Evolutionary conservation across 2,797 vertebrate species (phyloP).

Genomic region (Gobio occitaniae): DNA sequence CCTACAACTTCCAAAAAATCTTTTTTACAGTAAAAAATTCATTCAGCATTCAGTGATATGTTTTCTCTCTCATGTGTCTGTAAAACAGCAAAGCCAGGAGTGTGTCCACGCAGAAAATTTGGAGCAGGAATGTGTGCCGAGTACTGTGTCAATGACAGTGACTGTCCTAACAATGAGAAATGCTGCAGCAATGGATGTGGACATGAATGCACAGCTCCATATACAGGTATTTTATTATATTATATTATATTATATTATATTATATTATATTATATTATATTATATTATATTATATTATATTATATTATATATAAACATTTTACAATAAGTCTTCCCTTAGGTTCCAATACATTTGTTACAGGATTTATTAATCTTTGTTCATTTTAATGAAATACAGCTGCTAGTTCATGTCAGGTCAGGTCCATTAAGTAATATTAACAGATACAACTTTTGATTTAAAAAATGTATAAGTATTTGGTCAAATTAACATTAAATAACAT

Average conservation of each 20-base stretch:
- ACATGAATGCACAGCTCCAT: constrained; percentile 70
- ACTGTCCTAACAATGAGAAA: constrained; percentile 73
- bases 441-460: background rate
- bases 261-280: background rate
- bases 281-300: background rate
- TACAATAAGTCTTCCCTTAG: background rate
- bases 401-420: background rate
- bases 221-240: constrained; percentile 66
- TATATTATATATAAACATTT: background rate
- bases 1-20: background rate
- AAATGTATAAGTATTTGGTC: background rate
- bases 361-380: background rate
- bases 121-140: constrained; percentile 69
- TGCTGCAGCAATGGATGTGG: constrained; percentile 82
- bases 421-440: background rate
- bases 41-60: background rate
- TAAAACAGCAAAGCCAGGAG: constrained; percentile 73
- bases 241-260: background rate
- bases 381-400: background rate
- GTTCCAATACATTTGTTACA: background rate
- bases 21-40: background rate
- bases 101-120: constrained; percentile 69
- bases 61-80: constrained; percentile 5
- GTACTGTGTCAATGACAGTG: constrained; percentile 71
- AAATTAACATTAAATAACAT: background rate